A percentile compares a stretch with the other conserved stretches of the same genome.
Conservation (phyloP, 2,888 invertebrate genomes). For the Eurytoma californica region DNA sequence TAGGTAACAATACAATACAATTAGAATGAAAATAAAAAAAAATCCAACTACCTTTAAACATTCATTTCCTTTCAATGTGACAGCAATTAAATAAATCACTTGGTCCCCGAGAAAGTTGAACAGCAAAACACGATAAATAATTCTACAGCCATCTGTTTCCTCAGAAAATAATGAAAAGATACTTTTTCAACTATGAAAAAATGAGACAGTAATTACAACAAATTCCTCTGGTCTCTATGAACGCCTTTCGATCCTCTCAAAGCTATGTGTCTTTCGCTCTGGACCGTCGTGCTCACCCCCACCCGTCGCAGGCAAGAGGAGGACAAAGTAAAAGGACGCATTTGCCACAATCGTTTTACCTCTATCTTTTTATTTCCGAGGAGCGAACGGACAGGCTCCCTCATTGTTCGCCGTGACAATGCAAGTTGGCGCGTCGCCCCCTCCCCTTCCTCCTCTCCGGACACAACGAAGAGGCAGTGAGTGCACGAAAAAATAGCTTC, state of each 20-base stretch:
- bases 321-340: not conserved
- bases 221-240: not conserved
- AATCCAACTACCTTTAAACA: no score
- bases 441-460: no score
- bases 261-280: not conserved
- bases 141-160: not conserved
- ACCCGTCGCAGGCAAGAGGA: not conserved
- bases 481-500: slow-evolving; percentile 2
- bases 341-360: slow-evolving; percentile 27
- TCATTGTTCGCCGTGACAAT: slow-evolving; percentile 42
- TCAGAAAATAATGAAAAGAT: not conserved
- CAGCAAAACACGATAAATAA: not conserved
- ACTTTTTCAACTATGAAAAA: not conserved
- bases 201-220: not conserved
- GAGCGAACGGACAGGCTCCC: not conserved
- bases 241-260: not conserved
- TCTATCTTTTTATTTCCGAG: slow-evolving; percentile 22
- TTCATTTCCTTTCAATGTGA: no score
- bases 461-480: slow-evolving; percentile 2
- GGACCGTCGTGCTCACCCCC: not conserved
- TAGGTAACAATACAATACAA: no score
- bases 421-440: not conserved
- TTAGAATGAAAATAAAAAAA: no score
- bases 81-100: not conserved
- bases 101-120: not conserved